Conservation (phyloP, 2,113 vertebrate genomes). For the Ictalurus punctatus region DNA sequence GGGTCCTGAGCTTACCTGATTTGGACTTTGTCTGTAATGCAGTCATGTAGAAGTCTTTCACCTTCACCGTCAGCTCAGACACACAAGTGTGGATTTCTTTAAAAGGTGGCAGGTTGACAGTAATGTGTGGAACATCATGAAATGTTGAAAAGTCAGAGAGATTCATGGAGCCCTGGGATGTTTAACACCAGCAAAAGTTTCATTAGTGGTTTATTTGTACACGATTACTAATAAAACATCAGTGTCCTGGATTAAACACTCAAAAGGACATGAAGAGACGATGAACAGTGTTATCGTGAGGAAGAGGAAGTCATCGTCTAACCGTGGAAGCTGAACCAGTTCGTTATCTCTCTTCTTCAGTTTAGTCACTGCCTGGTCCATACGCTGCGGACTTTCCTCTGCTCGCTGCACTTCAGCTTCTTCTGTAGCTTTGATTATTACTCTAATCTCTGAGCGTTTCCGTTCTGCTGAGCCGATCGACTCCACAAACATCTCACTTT, state of each 20-base stretch:
- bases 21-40: not conserved
- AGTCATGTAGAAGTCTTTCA: not conserved
- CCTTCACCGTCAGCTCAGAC: not conserved
- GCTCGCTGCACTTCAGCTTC: conserved; percentile 13
- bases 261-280: not conserved
- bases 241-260: not conserved
- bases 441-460: not conserved
- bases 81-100: not conserved
- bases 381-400: not conserved
- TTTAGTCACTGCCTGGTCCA: conserved; percentile 30
- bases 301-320: conserved; percentile 40
- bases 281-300: conserved; percentile 7
- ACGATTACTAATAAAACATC: not conserved
- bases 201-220: not conserved
- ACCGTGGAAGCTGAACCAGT: conserved; percentile 23
- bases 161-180: not conserved
- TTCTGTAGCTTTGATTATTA: conserved; percentile 3
- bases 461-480: not conserved
- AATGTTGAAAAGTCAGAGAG: not conserved
- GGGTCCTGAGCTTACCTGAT: not conserved
- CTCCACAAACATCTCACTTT: not conserved
- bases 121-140: not conserved
- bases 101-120: not conserved
- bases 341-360: conserved; percentile 37
- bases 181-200: not conserved